Percentiles rank a stretch among this genome's conserved stretches.
These are phyloP conservation scores for Chloroclystis v-ata DNA, from an alignment of 2,888 invertebrate genomes.

Conservation along the genomic window DNA sequence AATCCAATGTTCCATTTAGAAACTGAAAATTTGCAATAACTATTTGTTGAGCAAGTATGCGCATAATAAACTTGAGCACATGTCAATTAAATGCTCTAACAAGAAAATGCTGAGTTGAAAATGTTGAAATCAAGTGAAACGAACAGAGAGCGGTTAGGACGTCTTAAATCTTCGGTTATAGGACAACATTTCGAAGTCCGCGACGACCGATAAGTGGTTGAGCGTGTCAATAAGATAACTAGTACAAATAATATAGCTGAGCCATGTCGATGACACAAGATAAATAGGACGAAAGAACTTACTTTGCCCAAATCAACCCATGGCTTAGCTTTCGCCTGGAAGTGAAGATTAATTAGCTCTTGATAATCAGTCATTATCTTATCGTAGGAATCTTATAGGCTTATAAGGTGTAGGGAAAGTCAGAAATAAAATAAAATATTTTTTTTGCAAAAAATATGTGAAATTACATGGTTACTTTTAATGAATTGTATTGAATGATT, in stretches of 20 bases:
- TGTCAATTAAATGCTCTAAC: constrained; percentile 17
- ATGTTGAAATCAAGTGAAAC: constrained; percentile 13
- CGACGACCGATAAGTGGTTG: constrained; percentile 66
- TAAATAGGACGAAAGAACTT: constrained; percentile 37
- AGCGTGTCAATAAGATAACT: constrained; percentile 71
- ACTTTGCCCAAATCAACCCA: not conserved
- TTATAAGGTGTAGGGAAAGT: too few species aligned
- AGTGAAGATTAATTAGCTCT: too few species aligned
- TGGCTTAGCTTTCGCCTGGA: too few species aligned
- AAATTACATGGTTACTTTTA: too few species aligned
- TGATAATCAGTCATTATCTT: too few species aligned
- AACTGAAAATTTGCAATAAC: not conserved
- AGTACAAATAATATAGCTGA: constrained; percentile 60
- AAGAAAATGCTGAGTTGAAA: constrained; percentile 15
- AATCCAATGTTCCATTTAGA: not conserved
- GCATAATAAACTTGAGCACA: constrained; percentile 15
- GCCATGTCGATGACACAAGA: constrained; percentile 57
- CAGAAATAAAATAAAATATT: too few species aligned
- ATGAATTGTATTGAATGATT: too few species aligned
- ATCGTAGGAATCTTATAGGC: too few species aligned
- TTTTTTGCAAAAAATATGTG: too few species aligned
- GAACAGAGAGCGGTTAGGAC: constrained; percentile 15
- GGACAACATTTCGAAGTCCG: constrained; percentile 44
- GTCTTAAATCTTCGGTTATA: constrained; percentile 18
- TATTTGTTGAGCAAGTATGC: constrained; percentile 4